Evolutionary conservation across 2,113 vertebrate genomes (phyloP), one percentile per base, ranked within the genome.

Genomic region (Phoxinus phoxinus): DNA sequence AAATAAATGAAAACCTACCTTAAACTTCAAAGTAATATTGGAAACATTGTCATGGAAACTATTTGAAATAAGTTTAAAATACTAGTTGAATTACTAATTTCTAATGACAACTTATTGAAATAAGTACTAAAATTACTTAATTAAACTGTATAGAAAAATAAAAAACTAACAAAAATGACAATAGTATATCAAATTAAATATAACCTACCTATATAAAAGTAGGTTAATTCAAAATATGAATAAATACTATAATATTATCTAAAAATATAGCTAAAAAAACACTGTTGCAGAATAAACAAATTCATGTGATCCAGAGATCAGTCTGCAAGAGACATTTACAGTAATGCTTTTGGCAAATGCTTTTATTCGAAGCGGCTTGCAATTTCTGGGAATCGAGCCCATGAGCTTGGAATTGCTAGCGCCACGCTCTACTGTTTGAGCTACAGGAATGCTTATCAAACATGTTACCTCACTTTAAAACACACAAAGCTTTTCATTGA

Each of bases 381-480:
- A 48, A 76, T 76, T 53, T 76, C 74, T 76, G 48, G 74, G 74
- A 76, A 76, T 27, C 2, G 46, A 48, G 46, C 46, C 46, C 46
- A 32, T 53, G 25, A 76, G 13, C 8, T 53, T 53, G 25, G 25
- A 17, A 3, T 21, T 51, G 25, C 7, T 53, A 76, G 15, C 25
- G 6, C 72, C 72, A 76, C 46, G 17, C 8, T 32, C 74, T 53
- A 83, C 48, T 71, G 25, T 51, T 65, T n/a, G 67, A 32, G 46
- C 61, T 23, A 37, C 44, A 83, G 67, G 2, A 35, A 46, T 2
- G 19, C 9, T 3, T 27, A 32, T 3, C 13, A 35, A 37, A 21
- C 61, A 51, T 11, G 44, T 56, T 35, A 3, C 6, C 21, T 35
- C 25, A 5, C 8, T 35, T 46, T n/a, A 48, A 69, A 56, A 69